Base-by-base conservation (phyloP, 1,140 invertebrate genomes). In the Vollenhovia emeryi region DNA sequence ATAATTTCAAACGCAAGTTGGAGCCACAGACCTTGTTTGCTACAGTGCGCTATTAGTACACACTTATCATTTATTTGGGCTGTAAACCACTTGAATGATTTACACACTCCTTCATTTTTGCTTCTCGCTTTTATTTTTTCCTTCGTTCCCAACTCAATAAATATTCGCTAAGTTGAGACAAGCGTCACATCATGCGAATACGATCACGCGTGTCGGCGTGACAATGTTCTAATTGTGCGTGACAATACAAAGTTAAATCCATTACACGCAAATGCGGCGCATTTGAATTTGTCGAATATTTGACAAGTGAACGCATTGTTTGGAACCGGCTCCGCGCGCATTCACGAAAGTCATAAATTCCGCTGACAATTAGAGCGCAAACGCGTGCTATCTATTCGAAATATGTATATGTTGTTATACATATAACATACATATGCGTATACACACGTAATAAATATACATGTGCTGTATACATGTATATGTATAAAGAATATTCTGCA, bases 241-340 rank as follows among this genome's bases (percentile, higher is more conserved):
- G 36, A 59, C 52, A 40, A 59, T 75, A 43, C 52, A 43, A n/a
- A 18, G 33, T 59, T 57, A 59, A 59, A 75, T 59, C 21, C 36
- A 27, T 73, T 21, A 43, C 68, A 71, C 66, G 18, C 36, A 52
- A 75, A 75, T 59, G 52, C 73, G 13, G 36, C 52, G 13, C 52
- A 59, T 75, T 75, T 57, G 33, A 74, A 74, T 74, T 55, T 40
- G 73, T 59, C 73, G 73, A 59, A 59, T 59, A 75, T 75, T 59
- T 75, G 52, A 75, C 73, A 75, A 59, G 30, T 18, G 36, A 75
- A 30, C 24, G 33, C 52, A 59, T 75, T 59, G 73, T 57, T 71
- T 30, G 68, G 18, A 27, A 11, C 73, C 15, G 15, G 21, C 8
- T 55, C n/a, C 52, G n/a, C 59, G 21, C 27, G 13, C 7, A 18